Evolutionary conservation across 2,797 vertebrate species (phyloP), one percentile per base, ranked within the genome.

Genomic region (Serranus cabrilla): DNA sequence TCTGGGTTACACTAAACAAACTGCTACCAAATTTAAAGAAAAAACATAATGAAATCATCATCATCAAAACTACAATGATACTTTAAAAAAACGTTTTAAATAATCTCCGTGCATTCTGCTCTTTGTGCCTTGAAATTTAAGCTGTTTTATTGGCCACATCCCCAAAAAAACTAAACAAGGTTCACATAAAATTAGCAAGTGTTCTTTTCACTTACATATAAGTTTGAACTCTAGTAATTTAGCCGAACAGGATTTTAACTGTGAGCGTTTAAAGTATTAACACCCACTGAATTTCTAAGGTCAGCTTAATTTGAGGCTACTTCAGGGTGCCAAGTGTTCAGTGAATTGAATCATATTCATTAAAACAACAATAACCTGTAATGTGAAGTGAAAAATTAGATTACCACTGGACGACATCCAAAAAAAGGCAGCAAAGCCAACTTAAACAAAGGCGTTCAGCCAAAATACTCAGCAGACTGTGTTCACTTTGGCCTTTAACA

Each of bases 341-440:
- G 13, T 63, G 16, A 61, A 55, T 76, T 40, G 49, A 67, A 64
- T 73, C 40, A 2, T 2, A 50, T 25, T 76, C 0, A 62, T 68
- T 46, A 51, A 72, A 77, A 64, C 34, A 65, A 78, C 21, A 69
- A 69, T 51, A 59, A 61, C 21, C 27, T 59, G 23, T 60, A 42
- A 49, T 45, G 20, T 62, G 27, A 60, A 51, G 57, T 70, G 40
- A 76, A 37, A 70, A 43, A 25, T 46, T 0, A 1, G 17, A 76
- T 75, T 14, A 61, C 31, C 61, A 52, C 2, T 59, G 69, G 72
- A 42, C 34, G 23, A 5, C 39, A 23, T 54, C 69, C 62, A 77
- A 76, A 67, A 64, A 72, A 37, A 47, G 42, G n/a, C 34, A 57
- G 42, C 13, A 49, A 57, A 61, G 62, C 45, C 37, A 76, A 71